Evolutionary conservation across 2,888 invertebrate genomes (phyloP).

Genomic region (Orthosia cruda): DNA sequence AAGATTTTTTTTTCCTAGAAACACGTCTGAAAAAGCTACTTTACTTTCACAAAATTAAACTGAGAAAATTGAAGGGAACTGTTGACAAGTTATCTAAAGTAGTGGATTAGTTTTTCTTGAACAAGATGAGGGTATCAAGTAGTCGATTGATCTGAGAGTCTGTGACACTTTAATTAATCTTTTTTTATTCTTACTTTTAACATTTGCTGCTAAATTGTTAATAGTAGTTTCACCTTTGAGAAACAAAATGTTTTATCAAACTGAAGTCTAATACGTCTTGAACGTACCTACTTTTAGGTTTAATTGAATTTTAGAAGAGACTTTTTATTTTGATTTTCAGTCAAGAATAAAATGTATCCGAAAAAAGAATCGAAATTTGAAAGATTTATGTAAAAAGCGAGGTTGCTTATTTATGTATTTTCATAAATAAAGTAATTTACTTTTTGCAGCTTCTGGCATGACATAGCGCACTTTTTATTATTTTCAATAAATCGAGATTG

Average conservation of each 20-base stretch:
- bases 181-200: constrained; percentile 26
- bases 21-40: neutral
- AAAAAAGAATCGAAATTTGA: neutral
- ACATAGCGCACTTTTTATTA: neutral
- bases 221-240: constrained; percentile 17
- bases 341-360: neutral
- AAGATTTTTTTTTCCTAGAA: neutral
- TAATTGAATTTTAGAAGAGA: neutral
- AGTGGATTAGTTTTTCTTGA: constrained; percentile 47
- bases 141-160: constrained; percentile 44
- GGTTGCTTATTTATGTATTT: neutral
- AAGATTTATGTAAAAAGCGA: neutral
- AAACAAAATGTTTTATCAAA: constrained; percentile 12
- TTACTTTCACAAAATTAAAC: neutral
- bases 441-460: neutral
- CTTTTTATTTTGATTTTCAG: neutral
- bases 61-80: constrained; percentile 17
- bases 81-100: constrained; percentile 9
- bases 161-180: constrained; percentile 50
- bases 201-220: constrained; percentile 29
- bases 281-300: neutral
- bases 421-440: neutral
- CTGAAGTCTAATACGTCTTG: neutral
- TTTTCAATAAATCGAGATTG: neutral
- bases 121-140: constrained; percentile 45